A percentile compares a stretch with the other conserved stretches of the same genome.
phyloP scores from a whole-genome alignment of 2,797 vertebrate species.

The Valencia hispanica region DNA sequence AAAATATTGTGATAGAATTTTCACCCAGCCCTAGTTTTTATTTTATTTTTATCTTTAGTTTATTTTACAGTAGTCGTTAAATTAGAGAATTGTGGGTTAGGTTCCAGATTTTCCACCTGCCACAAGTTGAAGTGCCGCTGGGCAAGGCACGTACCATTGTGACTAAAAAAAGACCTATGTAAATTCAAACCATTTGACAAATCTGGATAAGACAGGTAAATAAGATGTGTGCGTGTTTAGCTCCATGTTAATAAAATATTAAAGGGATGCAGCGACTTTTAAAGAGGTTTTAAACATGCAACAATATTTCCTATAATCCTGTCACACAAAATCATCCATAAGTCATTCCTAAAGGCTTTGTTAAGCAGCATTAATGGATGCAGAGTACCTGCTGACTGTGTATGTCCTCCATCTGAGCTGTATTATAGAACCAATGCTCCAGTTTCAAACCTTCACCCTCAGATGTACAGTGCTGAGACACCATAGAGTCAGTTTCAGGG shows the following conservation, averaged over 20 bases:
- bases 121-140: background rate
- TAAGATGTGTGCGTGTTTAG: background rate
- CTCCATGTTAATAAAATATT: background rate
- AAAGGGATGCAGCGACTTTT: background rate
- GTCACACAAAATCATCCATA: background rate
- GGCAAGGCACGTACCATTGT: background rate
- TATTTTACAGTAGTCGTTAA: background rate
- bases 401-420: background rate
- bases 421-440: constrained; percentile 14
- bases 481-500: constrained; percentile 20
- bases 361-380: background rate
- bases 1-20: too few species aligned
- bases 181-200: background rate
- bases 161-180: too few species aligned
- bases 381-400: background rate
- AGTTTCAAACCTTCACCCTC: background rate
- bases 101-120: background rate
- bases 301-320: background rate
- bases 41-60: background rate
- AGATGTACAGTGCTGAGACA: constrained; percentile 23
- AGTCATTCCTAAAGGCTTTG: background rate
- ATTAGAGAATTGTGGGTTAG: background rate
- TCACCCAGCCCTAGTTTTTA: too few species aligned
- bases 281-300: background rate
- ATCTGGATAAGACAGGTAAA: background rate